These are phyloP conservation scores for Margarornis squamiger DNA, from an alignment of 2,797 vertebrate genomes.

Conservation along the genomic window DNA sequence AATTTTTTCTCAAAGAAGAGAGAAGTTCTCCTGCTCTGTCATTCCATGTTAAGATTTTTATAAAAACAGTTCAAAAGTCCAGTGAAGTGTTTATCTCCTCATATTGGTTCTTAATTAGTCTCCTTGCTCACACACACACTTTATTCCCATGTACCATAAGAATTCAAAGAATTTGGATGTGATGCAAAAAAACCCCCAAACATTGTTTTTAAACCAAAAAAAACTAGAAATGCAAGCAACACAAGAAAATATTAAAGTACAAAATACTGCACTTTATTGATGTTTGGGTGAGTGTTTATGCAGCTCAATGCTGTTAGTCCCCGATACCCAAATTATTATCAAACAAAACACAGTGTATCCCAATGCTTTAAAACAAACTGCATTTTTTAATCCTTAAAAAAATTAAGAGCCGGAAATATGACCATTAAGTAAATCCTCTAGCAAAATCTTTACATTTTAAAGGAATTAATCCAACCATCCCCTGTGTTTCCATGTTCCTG, in stretches of 20 bases:
- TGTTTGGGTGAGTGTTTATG: background rate
- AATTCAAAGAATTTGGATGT: background rate
- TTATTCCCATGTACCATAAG: background rate
- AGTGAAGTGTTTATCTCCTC: background rate
- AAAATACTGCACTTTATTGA: conserved; percentile 35
- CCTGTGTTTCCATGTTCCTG: background rate
- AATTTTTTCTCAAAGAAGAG: background rate
- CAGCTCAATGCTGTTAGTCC: background rate
- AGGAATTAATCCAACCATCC: background rate
- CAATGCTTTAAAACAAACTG: background rate
- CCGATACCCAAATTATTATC: background rate
- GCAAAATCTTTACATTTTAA: background rate
- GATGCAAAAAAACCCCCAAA: fast-evolving
- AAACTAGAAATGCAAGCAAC: background rate
- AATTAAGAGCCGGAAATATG: background rate
- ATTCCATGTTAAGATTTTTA: background rate
- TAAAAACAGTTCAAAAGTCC: background rate
- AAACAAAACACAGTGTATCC: background rate
- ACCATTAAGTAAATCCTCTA: background rate
- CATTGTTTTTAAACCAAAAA: background rate
- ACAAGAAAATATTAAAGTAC: background rate
- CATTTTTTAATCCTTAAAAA: background rate
- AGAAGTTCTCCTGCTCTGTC: background rate
- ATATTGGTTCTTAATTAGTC: background rate
- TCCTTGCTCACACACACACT: background rate